Evolutionary conservation across 2,888 invertebrate species (phyloP), one percentile per base, ranked within the genome.

Genomic region (Trichopria drosophilae): DNA sequence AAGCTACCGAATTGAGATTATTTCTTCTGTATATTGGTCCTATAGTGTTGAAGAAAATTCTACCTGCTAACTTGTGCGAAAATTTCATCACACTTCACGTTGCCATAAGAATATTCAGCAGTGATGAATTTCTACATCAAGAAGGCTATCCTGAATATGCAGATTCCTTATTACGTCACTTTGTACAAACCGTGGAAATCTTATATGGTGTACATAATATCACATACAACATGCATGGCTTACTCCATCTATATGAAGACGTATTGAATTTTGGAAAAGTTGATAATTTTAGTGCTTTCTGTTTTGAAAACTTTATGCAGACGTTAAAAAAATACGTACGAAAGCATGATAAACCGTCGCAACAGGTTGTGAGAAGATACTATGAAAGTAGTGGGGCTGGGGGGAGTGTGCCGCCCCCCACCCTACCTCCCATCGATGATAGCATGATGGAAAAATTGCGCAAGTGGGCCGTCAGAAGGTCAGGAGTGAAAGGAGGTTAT

Each of bases 271-370:
- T 32, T 32, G 34, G 34, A 32, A 32, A 32, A 15, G 9, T 32
- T 10, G 34, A 32, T 32, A 32, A 32, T 32, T 32, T 32, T 12
- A 32, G 34, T 15, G 34, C 34, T 4, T 32, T 32, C 12, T 3
- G 19, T 6, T 32, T 13, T 15, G 15, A 32, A 32, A 32, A 32
- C 19, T 15, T 4, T 12, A 15, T 32, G 34, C 34, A 32, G 34
- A 4, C 9, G 3, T 4, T 32, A 6, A 32, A 32, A 13, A 32
- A 32, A 15, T 32, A 19, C 18, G 19, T 32, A 19, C 34, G 34
- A 4, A 32, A 16, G 19, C 18, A 19, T 3, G 18, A 32, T 18
- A 32, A 32, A 32, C 34, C 34, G 15, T 9, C 19, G 4, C 18
- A 32, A 32, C 34, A 32, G 19, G 9, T 32, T 18, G 34, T 32